A percentile compares a stretch with the other conserved stretches of the same genome.
These are phyloP conservation scores for Labia minor DNA, from an alignment of 2,888 invertebrate species.

Conservation along the genomic window DNA sequence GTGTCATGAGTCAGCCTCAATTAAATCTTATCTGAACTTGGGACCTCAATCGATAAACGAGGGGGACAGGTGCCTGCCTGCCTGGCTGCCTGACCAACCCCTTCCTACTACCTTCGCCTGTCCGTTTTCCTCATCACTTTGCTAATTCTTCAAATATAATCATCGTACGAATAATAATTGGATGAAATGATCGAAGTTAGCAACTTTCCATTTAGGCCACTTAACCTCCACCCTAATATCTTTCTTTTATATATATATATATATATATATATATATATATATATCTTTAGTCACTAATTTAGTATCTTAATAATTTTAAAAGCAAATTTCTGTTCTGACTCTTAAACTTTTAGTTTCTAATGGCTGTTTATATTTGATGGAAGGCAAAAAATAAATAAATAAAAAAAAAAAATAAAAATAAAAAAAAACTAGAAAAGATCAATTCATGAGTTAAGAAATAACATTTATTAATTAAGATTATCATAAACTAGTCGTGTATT, in stretches of 20 bases:
- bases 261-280: too few relatives aligned
- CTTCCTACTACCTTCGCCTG: too few relatives aligned
- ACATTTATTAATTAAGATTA: background rate
- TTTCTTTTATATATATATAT: background rate
- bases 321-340: slow-evolving; percentile 13
- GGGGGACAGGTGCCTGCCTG: background rate
- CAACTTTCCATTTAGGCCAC: background rate
- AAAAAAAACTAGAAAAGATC: background rate
- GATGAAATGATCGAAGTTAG: slow-evolving; percentile 7
- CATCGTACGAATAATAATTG: background rate
- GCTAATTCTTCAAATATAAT: slow-evolving; percentile 1
- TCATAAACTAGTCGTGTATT: background rate
- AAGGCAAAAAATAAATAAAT: too few relatives aligned
- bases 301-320: slow-evolving; percentile 13
- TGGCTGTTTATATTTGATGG: background rate
- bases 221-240: background rate
- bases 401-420: too few relatives aligned
- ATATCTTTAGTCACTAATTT: background rate
- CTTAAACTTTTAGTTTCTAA: slow-evolving; percentile 1
- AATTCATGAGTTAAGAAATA: background rate
- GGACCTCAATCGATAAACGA: background rate
- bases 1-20: slow-evolving; percentile 9
- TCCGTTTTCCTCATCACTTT: background rate
- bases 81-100: too few relatives aligned
- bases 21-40: slow-evolving; percentile 1